Evolutionary conservation across 2,113 vertebrate species (phyloP), one percentile per base, ranked within the genome.

Genomic region (Ceyx margarethae): DNA sequence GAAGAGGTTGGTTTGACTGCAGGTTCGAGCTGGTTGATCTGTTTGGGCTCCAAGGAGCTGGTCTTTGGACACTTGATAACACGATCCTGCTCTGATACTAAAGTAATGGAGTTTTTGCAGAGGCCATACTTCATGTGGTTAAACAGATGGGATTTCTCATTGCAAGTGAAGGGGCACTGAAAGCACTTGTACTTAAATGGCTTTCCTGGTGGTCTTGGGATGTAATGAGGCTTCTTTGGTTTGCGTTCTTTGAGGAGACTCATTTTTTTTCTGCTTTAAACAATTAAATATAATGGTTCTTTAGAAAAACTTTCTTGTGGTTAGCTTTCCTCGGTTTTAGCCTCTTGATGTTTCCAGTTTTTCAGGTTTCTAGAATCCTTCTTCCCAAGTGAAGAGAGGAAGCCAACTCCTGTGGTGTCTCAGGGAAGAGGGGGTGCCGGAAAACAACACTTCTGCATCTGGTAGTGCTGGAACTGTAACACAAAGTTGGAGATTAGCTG

Each of bases 101-200:
- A 92, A 3, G 99, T 99, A 90, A 99, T 99, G 45, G 99, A 99
- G 97, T 99, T 99, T 94, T 99, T 99, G 85, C 99, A 99, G 89
- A 99, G 98, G 48, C 99, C 98, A 0, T 99, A 99, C 95, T 99
- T 99, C 99, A 99, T 99, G 82, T 99, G 99, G 93, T 99, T 99
- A 75, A 99, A 99, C 68, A 99, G 98, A 60, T 99, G 99, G 10
- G 99, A 99, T 97, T 99, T 99, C 94, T 99, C 99, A 5, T 99
- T 99, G 98, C 99, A 99, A 33, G 99, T 99, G 77, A 99, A 99
- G 21, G 99, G 99, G 58, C 99, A 99, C 80, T 99, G 99, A 98
- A 99, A 99, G 83, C 99, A 99, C 96, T 99, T 99, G 95, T 99
- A 99, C 95, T 99, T 99, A 96, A 99, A 99, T 7, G 99, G 99